Base-by-base conservation (phyloP, 2,797 vertebrate species). In the Percopsis omiscomaycus region DNA sequence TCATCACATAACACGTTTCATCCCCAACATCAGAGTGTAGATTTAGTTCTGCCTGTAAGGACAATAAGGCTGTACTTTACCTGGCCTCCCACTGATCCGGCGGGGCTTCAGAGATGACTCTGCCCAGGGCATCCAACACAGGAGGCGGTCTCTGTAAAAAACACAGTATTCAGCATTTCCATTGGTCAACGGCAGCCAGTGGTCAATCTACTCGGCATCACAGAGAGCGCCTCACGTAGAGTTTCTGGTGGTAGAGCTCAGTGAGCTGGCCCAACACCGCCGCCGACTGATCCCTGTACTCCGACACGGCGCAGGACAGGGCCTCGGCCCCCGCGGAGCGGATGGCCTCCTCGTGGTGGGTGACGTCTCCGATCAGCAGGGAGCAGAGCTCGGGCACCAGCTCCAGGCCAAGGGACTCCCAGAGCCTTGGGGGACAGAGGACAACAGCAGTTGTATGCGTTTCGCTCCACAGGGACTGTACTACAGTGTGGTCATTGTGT, bases 41-140 rank as follows among this genome's bases (percentile, higher is more conserved):
- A 22, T 22, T 22, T 22, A 22, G 22, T 22, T 22, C 22, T 22
- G 22, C 22, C 22, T 22, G 22, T 22, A 22, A 22, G 22, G 22
- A n/a, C n/a, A n/a, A n/a, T n/a, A n/a, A n/a, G n/a, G n/a, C n/a
- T n/a, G n/a, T 45, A 42, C 12, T 54, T 59, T 92, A 98, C 98
- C 98, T 97, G 86, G 98, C 96, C 91, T 98, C 97, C 96, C 97
- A 99, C 55, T 98, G 96, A 89, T 99, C 98, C 59, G 98, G 98
- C 0, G 98, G 97, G 55, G 97, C 91, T 85, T 99, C 98, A 50
- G 96, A 97, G 81, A 99, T 98, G 59, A 99, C 95, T 73, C 98
- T 91, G 69, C 98, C 98, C 84, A 99, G 86, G 61, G 95, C 95
- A 82, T 99, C 98, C 83, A 99, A 88, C 69, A 98, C 93, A 2